These are phyloP conservation scores for Pycnonotus jocosus DNA, from an alignment of 2,113 vertebrate genomes.

Conservation along the genomic window DNA sequence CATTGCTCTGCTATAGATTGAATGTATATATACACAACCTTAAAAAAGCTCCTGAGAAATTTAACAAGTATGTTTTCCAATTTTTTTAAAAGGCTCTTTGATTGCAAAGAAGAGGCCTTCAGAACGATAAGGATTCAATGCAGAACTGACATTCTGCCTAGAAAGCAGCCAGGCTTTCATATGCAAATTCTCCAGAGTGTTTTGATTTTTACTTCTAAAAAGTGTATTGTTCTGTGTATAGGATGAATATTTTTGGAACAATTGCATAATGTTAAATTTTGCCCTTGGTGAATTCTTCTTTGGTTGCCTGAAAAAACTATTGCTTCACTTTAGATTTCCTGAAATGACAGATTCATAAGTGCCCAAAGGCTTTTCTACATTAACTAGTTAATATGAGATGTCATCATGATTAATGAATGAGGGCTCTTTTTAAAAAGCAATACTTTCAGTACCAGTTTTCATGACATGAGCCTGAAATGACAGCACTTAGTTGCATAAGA, in stretches of 20 bases:
- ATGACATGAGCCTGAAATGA: not conserved
- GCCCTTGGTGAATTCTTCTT: not conserved
- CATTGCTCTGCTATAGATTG: not conserved
- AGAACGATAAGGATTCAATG: not conserved
- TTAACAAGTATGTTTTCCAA: not conserved
- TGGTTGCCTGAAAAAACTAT: not conserved
- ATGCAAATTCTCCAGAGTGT: not conserved
- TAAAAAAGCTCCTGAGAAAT: not conserved
- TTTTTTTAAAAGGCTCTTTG: not conserved
- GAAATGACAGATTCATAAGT: constrained; percentile 28
- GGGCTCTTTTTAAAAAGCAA: not conserved
- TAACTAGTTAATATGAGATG: constrained; percentile 43
- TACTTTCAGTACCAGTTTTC: not conserved
- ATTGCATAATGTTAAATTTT: constrained; percentile 12
- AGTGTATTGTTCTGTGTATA: not conserved
- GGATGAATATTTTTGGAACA: constrained; percentile 35
- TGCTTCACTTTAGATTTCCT: constrained; percentile 4
- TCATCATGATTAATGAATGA: constrained; percentile 33
- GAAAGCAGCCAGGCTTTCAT: constrained; percentile 36
- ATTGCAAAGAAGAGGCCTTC: not conserved
- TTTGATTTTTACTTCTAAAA: constrained; percentile 26
- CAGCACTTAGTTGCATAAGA: not conserved
- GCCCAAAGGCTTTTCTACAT: not conserved
- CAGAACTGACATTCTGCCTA: not conserved
- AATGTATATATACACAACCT: not conserved